Conservation (phyloP, 1,140 invertebrate species). For the Neomicropteryx cornuta region DNA sequence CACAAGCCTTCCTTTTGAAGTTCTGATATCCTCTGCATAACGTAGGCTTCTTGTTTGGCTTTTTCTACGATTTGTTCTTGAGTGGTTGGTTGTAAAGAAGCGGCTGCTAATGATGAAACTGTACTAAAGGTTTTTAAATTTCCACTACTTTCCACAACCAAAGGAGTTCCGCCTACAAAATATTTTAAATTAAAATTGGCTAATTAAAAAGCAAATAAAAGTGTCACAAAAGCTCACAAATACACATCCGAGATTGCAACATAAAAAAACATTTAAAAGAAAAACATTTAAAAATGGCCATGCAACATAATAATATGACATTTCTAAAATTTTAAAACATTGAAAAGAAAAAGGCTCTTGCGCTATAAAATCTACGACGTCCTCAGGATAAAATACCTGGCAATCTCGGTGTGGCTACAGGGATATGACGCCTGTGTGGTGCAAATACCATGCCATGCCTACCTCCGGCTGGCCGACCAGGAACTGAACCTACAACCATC, state of each 20-base stretch:
- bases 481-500: constrained; percentile 48
- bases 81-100: constrained; percentile 14
- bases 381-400: too few relatives aligned
- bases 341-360: too few relatives aligned
- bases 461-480: constrained; percentile 52
- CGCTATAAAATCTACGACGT: too few relatives aligned
- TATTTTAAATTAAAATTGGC: too few relatives aligned
- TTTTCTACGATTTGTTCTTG: constrained; percentile 79
- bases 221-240: too few relatives aligned
- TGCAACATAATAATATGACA: constrained; percentile 16
- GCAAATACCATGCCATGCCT: constrained; percentile 58
- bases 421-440: constrained; percentile 29
- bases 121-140: constrained; percentile 15
- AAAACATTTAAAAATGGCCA: constrained; percentile 8
- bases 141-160: constrained; percentile 22
- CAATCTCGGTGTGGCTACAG: constrained; percentile 38
- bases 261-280: too few relatives aligned
- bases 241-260: too few relatives aligned
- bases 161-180: constrained; percentile 43
- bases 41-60: constrained; percentile 89
- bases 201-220: too few relatives aligned
- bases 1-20: constrained; percentile 84
- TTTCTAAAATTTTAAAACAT: too few relatives aligned
- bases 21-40: constrained; percentile 84
- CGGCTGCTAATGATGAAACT: constrained; percentile 12